Evolutionary conservation across 2,113 vertebrate genomes (phyloP), one percentile per base, ranked within the genome.

Genomic region (Lasiurus borealis): DNA sequence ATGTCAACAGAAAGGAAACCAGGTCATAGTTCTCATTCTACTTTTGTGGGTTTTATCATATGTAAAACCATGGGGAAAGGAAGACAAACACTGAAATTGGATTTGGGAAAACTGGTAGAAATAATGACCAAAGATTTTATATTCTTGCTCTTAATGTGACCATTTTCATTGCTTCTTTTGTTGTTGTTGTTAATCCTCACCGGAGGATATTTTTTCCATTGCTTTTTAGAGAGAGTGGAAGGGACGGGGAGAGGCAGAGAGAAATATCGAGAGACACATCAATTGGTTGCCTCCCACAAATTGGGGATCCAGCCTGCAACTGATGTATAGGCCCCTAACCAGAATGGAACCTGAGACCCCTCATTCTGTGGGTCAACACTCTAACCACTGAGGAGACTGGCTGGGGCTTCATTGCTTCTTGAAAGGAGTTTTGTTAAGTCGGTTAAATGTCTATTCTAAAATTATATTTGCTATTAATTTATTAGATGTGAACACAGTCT

Each of bases 391-490:
- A 62, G 25, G 25, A 27, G 59, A 62, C 59, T 62, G 23, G 23
- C 23, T 62, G 25, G 57, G 59, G 59, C 23, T 69, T 90, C n/a
- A 36, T 2, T 25, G 50, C 21, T 88, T 48, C 15, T 85, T 52
- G 48, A 84, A 81, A 91, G 31, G 69, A 57, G 34, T 54, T 91
- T 81, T 83, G 52, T 76, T 31, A 46, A 64, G 36, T 83, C 84
- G 27, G 78, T 85, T 91, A 86, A 86, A 66, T 75, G 59, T 73
- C 85, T 93, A 5, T 62, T 76, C 27, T 44, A 29, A 84, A 73
- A 72, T 85, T 46, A 59, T 73, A 36, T 54, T 95, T 88, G n/a
- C 50, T 68, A 54, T 34, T 94, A 52, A 87, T 78, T 92, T 92
- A 59, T 89, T 76, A 68, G 14, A 50, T 15, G 12, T 86, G 29